phyloP scores from a whole-genome alignment of 2,113 vertebrate genomes.

The Grammomys dolichurus region DNA sequence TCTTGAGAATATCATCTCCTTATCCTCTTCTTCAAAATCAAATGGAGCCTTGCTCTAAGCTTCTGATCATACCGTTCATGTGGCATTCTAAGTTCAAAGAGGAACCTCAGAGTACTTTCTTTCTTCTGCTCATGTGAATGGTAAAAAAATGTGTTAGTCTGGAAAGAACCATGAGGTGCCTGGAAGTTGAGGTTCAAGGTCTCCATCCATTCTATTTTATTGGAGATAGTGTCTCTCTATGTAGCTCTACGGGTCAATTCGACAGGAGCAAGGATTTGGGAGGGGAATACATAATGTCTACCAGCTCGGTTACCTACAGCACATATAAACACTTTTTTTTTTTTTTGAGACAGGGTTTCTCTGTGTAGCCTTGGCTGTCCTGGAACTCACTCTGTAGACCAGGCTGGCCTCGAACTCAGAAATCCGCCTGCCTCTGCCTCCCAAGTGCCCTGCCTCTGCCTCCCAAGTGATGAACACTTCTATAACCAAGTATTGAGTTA shows the following conservation, averaged over 20 bases:
- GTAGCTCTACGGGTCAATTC: not conserved
- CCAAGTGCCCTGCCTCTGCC: too few relatives aligned
- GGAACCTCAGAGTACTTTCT: too few relatives aligned
- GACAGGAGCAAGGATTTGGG: not conserved
- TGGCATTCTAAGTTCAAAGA: not conserved
- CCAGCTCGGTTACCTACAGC: not conserved
- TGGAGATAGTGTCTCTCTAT: not conserved
- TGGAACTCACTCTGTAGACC: too few relatives aligned
- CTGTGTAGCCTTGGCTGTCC: too few relatives aligned
- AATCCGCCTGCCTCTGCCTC: too few relatives aligned
- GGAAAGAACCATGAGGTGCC: not conserved
- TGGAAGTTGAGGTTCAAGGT: not conserved
- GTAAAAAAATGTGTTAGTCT: not conserved
- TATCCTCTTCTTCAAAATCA: not conserved
- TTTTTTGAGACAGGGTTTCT: too few relatives aligned
- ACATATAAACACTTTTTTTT: not conserved
- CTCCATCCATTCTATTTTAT: not conserved
- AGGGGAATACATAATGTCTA: not conserved
- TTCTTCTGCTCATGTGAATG: not conserved
- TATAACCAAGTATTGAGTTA: conserved; percentile 10
- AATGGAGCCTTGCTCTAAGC: not conserved
- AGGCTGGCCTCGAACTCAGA: too few relatives aligned
- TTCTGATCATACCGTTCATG: not conserved
- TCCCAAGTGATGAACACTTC: not conserved
- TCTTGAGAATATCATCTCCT: not conserved